Evolutionary conservation across 2,888 invertebrate genomes (phyloP).

Genomic region (Philereme vetulata): DNA sequence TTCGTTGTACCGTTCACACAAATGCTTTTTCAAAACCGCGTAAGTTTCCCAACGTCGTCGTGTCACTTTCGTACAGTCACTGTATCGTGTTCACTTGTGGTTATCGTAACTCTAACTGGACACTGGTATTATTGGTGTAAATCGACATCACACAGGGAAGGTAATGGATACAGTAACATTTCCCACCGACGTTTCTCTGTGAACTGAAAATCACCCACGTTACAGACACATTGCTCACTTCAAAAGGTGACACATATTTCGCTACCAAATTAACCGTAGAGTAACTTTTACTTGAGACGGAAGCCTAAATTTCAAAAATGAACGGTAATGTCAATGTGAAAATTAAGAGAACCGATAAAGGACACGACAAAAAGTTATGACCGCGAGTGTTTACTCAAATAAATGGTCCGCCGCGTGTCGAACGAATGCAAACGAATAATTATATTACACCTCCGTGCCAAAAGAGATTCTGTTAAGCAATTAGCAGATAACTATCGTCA

Average conservation of each 20-base stretch:
- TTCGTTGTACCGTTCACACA: slow-evolving; percentile 55
- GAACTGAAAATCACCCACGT: slow-evolving; percentile 72
- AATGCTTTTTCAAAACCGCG: slow-evolving; percentile 73
- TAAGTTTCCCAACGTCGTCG: slow-evolving; percentile 66
- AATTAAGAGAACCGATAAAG: slow-evolving; percentile 52
- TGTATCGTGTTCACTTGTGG: slow-evolving; percentile 79
- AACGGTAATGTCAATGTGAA: slow-evolving; percentile 37
- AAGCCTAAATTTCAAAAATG: slow-evolving; percentile 1
- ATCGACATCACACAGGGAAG: slow-evolving; percentile 75
- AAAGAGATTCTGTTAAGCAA: slow-evolving; percentile 69
- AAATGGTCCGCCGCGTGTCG: slow-evolving; percentile 50
- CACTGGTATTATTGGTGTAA: slow-evolving; percentile 66
- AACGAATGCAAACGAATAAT: slow-evolving; percentile 49
- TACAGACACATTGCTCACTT: slow-evolving; percentile 52
- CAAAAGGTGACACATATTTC: slow-evolving; percentile 48
- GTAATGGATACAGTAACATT: slow-evolving; percentile 74
- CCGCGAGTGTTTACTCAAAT: slow-evolving; percentile 61
- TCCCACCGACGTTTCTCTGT: slow-evolving; percentile 64
- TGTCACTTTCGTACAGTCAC: slow-evolving; percentile 76
- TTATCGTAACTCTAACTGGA: slow-evolving; percentile 76
- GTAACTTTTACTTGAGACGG: slow-evolving; percentile 39
- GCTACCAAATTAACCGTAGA: slow-evolving; percentile 55
- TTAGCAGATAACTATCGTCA: slow-evolving; percentile 72
- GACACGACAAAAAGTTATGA: slow-evolving; percentile 49
- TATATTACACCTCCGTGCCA: slow-evolving; percentile 57